phyloP scores from a whole-genome alignment of 2,888 invertebrate species.

The Melanophora roralis region DNA sequence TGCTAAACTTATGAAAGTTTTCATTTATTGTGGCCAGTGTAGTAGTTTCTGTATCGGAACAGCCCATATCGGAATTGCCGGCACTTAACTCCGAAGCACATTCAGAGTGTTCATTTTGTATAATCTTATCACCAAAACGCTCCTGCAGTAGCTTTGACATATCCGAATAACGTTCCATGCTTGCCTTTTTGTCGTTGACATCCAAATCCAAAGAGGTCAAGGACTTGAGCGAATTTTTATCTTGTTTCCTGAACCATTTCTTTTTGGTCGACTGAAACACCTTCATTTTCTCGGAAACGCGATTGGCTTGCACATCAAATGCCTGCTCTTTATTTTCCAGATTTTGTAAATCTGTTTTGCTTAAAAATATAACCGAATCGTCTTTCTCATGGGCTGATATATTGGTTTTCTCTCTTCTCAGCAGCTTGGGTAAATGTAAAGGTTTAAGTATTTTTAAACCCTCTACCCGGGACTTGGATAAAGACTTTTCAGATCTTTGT shows the following conservation, averaged over 20 bases:
- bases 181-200: conserved; percentile 82
- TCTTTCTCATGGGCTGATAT: conserved; percentile 80
- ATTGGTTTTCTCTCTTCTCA: conserved; percentile 76
- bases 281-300: conserved; percentile 77
- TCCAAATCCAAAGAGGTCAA: conserved; percentile 78
- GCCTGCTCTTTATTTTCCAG: conserved; percentile 78
- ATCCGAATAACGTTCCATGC: conserved; percentile 84
- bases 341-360: conserved; percentile 82
- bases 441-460: conserved; percentile 80
- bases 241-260: conserved; percentile 81
- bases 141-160: conserved; percentile 85
- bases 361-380: conserved; percentile 83
- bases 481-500: conserved; percentile 75
- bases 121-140: conserved; percentile 79
- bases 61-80: conserved; percentile 66
- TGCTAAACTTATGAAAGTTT: conserved; percentile 61
- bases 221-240: conserved; percentile 68
- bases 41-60: conserved; percentile 72
- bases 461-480: conserved; percentile 79
- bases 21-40: conserved; percentile 70
- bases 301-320: conserved; percentile 65
- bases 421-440: conserved; percentile 73
- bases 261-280: conserved; percentile 79
- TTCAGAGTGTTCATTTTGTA: conserved; percentile 61
- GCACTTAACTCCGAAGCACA: conserved; percentile 68